These are phyloP conservation scores for Schizotus pectinicornis DNA, from an alignment of 2,888 invertebrate species.

Conservation along the genomic window DNA sequence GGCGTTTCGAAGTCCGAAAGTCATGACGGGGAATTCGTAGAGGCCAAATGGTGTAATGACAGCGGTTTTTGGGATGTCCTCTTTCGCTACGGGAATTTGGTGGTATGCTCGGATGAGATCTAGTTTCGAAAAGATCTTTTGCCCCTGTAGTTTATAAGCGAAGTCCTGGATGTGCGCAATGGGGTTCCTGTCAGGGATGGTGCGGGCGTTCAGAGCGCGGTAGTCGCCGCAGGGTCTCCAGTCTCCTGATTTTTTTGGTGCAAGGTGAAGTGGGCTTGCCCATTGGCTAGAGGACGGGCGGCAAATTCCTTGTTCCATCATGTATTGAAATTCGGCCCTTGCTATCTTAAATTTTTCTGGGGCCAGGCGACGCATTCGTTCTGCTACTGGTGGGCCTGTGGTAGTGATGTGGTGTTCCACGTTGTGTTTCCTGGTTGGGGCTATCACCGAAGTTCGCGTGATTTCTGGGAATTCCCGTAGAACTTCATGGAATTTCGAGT, in stretches of 20 bases:
- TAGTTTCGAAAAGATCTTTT: slow-evolving; percentile 42
- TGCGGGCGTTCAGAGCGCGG: no score
- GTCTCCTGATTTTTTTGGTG: no score
- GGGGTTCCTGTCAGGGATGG: no score
- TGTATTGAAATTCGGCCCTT: slow-evolving; percentile 40
- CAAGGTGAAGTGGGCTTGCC: no score
- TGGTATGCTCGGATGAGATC: slow-evolving; percentile 52
- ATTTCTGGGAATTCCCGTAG: slow-evolving; percentile 18
- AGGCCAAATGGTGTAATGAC: slow-evolving; percentile 33
- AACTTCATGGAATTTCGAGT: background rate
- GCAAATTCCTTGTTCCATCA: slow-evolving; percentile 51
- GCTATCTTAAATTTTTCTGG: slow-evolving; percentile 42
- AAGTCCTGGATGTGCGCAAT: slow-evolving; percentile 50
- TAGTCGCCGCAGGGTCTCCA: no score
- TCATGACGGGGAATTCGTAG: slow-evolving; percentile 43
- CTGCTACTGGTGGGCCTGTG: slow-evolving; percentile 44
- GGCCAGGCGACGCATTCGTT: slow-evolving; percentile 42
- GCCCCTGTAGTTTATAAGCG: slow-evolving; percentile 40
- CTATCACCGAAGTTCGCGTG: background rate
- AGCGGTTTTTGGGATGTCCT: slow-evolving; percentile 45
- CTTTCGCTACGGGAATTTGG: slow-evolving; percentile 48
- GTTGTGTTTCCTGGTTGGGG: background rate
- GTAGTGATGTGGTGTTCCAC: slow-evolving; percentile 42
- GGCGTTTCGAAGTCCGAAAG: slow-evolving; percentile 52
- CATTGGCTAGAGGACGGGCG: slow-evolving; percentile 53